Base-by-base conservation (phyloP, 92 coral and sea anemone species). In the Porites lobata region DNA sequence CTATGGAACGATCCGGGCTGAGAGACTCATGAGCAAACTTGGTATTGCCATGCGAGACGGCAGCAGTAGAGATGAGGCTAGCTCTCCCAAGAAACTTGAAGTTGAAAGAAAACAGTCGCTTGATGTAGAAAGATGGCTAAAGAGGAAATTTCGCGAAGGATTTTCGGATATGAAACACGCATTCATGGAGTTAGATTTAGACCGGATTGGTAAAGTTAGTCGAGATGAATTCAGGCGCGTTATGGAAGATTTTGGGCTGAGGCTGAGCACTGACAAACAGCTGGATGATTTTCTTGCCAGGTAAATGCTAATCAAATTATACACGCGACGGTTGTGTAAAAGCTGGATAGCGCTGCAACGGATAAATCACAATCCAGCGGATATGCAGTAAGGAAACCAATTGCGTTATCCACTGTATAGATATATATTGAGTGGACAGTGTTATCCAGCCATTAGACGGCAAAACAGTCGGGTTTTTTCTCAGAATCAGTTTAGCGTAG, bases 161-260 rank as follows among this genome's bases (percentile, higher is more conserved):
- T 98, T 95, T 64, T 98, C 99, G 19, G 99, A 98, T 77, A 98
- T 98, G 98, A 98, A 96, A 68, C 99, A 98, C 79, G 99, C 96
- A 4, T 98, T 98, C 73, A 93, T 92, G 93, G 99, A 98, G 73
- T 24, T 98, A n/a, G 99, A 98, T 87, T 74, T 96, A 53, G 96
- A 98, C 85, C 91, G 98, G 63, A 98, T 96, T 11, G 99, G 99
- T 14, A 93, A 98, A 13, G 96, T 96, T n/a, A 88, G 89, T 24
- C 89, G 90, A 53, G 96, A 92, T 66, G 92, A 96, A 47, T 98
- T 98, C 84, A 90, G 96, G 20, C 91, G 90, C 3, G 99, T 98
- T 47, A 76, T 98, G 88, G 91, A 78, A 14, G 99, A 98, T 74
- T 98, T 93, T 59, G 98, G 91, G 84, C 81, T 98, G 79, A 94